These are phyloP conservation scores for Caenorhabditis sinica DNA, from an alignment of 2,888 invertebrate genomes.

Conservation along the genomic window DNA sequence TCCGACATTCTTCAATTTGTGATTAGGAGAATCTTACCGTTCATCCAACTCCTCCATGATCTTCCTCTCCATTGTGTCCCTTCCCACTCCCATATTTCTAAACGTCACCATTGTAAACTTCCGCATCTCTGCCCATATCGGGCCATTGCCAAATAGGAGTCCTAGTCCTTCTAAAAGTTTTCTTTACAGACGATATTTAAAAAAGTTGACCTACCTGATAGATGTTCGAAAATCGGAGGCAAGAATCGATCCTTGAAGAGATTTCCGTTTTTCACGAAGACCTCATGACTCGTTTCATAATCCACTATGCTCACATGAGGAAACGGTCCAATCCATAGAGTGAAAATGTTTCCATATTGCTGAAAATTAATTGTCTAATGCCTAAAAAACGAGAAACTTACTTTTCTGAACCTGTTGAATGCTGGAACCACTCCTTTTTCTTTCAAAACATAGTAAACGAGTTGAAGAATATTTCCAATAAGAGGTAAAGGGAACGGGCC, in stretches of 20 bases:
- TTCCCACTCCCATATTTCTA: slow-evolving; percentile 66
- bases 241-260: slow-evolving; percentile 36
- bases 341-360: slow-evolving; percentile 56
- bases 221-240: slow-evolving; percentile 11
- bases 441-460: slow-evolving; percentile 27
- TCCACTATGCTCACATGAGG: slow-evolving; percentile 54
- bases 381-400: neutral
- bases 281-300: slow-evolving; percentile 48
- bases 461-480: slow-evolving; percentile 61
- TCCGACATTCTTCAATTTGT: too few relatives aligned
- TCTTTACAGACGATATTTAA: neutral
- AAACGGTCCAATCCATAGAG: slow-evolving; percentile 59
- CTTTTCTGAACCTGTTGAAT: slow-evolving; percentile 38
- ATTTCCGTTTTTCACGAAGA: slow-evolving; percentile 60
- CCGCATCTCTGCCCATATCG: slow-evolving; percentile 59
- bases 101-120: slow-evolving; percentile 61
- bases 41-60: slow-evolving; percentile 61
- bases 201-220: slow-evolving; percentile 43
- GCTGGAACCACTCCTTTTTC: slow-evolving; percentile 46
- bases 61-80: slow-evolving; percentile 56
- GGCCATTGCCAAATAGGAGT: slow-evolving; percentile 52
- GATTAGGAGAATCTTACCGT: slow-evolving; percentile 11
- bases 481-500: slow-evolving; percentile 62
- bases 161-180: slow-evolving; percentile 50
- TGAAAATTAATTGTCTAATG: neutral